Base-by-base conservation (phyloP, 2,797 vertebrate species). In the Acipenser oxyrinchus region DNA sequence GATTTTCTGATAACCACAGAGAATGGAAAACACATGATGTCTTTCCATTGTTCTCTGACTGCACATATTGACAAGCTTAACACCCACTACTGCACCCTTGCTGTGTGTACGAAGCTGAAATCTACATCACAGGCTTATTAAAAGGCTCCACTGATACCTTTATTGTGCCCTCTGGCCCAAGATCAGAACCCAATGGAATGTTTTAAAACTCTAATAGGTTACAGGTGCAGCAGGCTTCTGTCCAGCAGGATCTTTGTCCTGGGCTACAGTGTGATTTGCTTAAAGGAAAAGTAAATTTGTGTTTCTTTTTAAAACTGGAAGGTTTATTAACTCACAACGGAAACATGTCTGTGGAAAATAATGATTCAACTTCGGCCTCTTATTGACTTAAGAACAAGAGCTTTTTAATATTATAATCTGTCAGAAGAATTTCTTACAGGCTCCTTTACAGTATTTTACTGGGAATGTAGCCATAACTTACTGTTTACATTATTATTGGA, bases 161-260 rank as follows among this genome's bases (percentile, higher is more conserved):
- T 88, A 90, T 73, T 78, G 83, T 87, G 87, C 85, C 88, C 87
- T 88, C 81, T 85, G 85, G 87, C 84, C 82, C 81, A 81, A 79
- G 80, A 76, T 75, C 79, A 83, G 86, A 90, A 88, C 84, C 83
- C 81, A 82, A 83, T 88, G 84, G 87, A 91, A 90, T 90, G 87
- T 88, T 89, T 83, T 84, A 81, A 81, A 85, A 79, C 83, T 81
- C 80, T 90, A 90, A 90, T 89, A 86, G 83, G 85, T 88, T 90
- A 88, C 88, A 89, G 87, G 88, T 91, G 87, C 83, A 83, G 81
- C 70, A 75, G 84, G 88, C 84, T 80, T 82, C 78, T 68, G 69
- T 83, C 86, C 86, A 87, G 82, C 67, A 60, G 74, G 80, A 76
- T 49, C 13, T 58, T 49, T 51, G 50, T 18, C 58, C 57, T 51